phyloP scores from a whole-genome alignment of 2,113 vertebrate genomes.

The Bubo blakistoni region DNA sequence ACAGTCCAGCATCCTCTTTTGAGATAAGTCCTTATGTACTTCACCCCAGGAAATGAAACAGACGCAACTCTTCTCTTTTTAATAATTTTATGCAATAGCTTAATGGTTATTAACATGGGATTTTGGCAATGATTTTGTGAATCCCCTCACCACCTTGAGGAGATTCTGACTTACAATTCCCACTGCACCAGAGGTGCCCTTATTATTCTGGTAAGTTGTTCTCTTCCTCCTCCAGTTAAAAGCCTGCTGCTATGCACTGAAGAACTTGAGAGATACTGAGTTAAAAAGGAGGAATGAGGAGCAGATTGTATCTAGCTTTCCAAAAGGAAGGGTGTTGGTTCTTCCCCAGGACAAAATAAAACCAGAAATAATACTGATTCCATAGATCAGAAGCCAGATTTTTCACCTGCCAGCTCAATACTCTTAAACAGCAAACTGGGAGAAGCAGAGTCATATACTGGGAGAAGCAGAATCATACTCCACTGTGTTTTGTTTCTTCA shows the following conservation, averaged over 20 bases:
- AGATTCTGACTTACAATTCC: not conserved
- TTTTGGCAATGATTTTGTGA: not conserved
- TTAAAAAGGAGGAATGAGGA: not conserved
- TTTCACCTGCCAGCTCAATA: not conserved
- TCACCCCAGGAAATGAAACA: not conserved
- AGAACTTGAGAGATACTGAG: not conserved
- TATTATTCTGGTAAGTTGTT: not conserved
- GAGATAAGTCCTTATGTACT: not conserved
- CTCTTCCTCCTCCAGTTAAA: not conserved
- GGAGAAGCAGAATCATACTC: not conserved
- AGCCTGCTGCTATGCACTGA: not conserved
- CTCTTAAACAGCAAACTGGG: not conserved
- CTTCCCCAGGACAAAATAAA: not conserved
- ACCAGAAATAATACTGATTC: not conserved
- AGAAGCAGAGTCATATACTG: not conserved
- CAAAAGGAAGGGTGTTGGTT: not conserved
- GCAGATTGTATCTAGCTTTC: not conserved
- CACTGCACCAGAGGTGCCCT: not conserved
- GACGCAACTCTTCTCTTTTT: not conserved
- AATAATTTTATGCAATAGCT: not conserved
- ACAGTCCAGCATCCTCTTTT: not conserved
- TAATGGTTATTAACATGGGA: not conserved
- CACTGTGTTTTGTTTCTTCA: not conserved
- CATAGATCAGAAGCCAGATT: not conserved
- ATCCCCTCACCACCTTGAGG: rapidly evolving